phyloP scores from a whole-genome alignment of 2,113 vertebrate genomes.

The Copsychus sechellarum region DNA sequence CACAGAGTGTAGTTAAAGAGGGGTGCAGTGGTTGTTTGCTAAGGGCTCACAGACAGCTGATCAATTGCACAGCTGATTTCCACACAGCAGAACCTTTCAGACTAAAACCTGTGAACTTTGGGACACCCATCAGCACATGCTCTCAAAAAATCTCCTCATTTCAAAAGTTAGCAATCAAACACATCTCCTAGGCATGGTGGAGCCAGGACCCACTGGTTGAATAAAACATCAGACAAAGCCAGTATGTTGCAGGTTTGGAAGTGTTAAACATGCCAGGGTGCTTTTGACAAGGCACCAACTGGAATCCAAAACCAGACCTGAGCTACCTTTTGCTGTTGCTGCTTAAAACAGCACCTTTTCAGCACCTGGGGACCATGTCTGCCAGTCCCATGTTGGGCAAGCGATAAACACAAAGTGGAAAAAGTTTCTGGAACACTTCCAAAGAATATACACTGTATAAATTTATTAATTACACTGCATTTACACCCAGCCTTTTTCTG shows the following conservation, averaged over 20 bases:
- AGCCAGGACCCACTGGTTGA: background rate
- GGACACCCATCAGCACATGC: background rate
- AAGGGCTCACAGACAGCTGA: background rate
- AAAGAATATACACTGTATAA: background rate
- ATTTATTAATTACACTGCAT: background rate
- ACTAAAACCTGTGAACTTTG: background rate
- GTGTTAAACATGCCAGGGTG: background rate
- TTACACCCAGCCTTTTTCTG: background rate
- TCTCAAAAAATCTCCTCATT: background rate
- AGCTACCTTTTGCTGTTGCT: background rate
- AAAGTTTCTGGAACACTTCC: background rate
- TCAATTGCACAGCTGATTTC: background rate
- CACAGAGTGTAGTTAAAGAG: background rate
- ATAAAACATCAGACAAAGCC: background rate
- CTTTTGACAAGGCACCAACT: background rate
- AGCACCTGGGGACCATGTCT: background rate
- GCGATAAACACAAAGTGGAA: background rate
- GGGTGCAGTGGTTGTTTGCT: background rate
- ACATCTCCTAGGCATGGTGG: rapidly evolving
- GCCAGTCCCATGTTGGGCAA: rapidly evolving
- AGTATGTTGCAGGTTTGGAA: background rate
- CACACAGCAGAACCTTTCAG: rapidly evolving
- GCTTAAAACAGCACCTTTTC: background rate
- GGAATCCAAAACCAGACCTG: background rate
- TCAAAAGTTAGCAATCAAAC: background rate